These are phyloP conservation scores for Parnassius smintheus DNA, from an alignment of 2,888 invertebrate species.

Conservation along the genomic window DNA sequence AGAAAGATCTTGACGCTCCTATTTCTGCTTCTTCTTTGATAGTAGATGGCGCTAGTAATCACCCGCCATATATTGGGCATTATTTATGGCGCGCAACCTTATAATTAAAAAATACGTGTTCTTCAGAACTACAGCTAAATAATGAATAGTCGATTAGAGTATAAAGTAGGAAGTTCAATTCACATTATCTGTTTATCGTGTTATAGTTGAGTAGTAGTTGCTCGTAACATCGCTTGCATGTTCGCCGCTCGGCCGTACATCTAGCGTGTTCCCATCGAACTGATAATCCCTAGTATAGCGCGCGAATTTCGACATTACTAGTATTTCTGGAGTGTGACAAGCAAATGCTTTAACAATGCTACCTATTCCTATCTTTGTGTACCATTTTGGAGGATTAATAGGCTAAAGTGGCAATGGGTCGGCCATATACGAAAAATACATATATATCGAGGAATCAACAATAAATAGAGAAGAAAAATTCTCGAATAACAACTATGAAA, in stretches of 20 bases:
- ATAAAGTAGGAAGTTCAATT: not conserved
- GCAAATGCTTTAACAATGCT: constrained; percentile 14
- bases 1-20: too few relatives aligned
- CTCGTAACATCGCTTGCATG: constrained; percentile 10
- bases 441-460: too few relatives aligned
- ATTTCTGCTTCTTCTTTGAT: too few relatives aligned
- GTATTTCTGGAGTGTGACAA: constrained; percentile 12
- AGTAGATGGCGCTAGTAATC: too few relatives aligned
- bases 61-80: too few relatives aligned
- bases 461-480: too few relatives aligned
- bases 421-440: too few relatives aligned
- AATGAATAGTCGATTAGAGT: not conserved
- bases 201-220: constrained; percentile 1
- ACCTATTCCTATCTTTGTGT: not conserved
- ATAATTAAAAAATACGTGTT: too few relatives aligned
- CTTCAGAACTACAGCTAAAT: not conserved
- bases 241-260: constrained; percentile 13
- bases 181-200: constrained; percentile 9
- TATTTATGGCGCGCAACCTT: too few relatives aligned
- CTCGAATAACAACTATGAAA: too few relatives aligned
- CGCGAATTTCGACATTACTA: constrained; percentile 11
- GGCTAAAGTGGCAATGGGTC: too few relatives aligned
- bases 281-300: constrained; percentile 15
- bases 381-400: not conserved
- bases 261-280: constrained; percentile 22